These are phyloP conservation scores for Arrhopalites spinosus DNA, from an alignment of 2,888 invertebrate genomes.

Conservation along the genomic window DNA sequence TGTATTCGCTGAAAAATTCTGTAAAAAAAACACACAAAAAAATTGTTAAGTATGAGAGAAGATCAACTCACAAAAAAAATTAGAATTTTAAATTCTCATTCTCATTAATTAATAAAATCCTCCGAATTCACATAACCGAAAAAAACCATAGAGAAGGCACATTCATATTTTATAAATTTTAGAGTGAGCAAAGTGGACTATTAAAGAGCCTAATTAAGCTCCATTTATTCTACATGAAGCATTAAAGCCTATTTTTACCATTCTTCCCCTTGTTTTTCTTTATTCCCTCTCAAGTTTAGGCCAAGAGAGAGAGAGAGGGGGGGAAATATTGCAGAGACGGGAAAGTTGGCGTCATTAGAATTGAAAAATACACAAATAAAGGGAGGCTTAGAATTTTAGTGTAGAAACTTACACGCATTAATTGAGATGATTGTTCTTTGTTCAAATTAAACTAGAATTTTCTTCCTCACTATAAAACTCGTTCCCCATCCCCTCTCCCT, in stretches of 20 bases:
- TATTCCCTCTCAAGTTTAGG: too few species aligned
- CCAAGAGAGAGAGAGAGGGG: too few species aligned
- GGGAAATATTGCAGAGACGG: too few species aligned
- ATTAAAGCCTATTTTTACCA: too few species aligned
- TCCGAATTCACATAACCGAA: neutral
- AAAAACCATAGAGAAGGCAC: neutral
- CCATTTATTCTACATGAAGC: too few species aligned
- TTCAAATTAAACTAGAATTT: neutral
- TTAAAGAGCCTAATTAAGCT: neutral
- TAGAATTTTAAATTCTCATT: neutral
- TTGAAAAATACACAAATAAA: too few species aligned
- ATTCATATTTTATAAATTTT: neutral
- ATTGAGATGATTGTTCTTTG: neutral
- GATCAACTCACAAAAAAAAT: neutral
- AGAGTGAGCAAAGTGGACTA: neutral
- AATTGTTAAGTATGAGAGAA: neutral
- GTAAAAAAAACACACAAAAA: neutral
- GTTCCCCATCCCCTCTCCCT: neutral
- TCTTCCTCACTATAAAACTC: neutral
- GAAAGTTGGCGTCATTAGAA: too few species aligned
- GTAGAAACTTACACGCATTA: too few species aligned
- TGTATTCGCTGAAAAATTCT: conserved; percentile 26
- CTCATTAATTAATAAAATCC: neutral
- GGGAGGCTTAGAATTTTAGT: too few species aligned
- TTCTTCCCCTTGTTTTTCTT: too few species aligned